Base-by-base conservation (phyloP, 2,888 invertebrate species). In the Arge pagana region DNA sequence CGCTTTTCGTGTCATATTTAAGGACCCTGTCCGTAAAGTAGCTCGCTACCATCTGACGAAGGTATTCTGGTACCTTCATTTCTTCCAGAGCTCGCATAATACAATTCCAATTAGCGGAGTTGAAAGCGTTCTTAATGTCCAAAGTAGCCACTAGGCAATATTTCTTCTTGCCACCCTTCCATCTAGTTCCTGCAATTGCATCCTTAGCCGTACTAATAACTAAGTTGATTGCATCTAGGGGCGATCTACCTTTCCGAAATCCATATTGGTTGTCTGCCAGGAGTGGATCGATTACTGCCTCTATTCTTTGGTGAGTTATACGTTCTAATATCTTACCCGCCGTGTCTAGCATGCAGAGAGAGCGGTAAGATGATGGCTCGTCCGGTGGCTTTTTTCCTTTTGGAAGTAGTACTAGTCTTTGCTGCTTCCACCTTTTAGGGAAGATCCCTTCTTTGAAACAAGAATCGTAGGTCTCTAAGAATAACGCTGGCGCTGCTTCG, bases 101-200 rank as follows among this genome's bases (percentile, higher is more conserved):
- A 21, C 41, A 37, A 10, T 42, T 31, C 61, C 61, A 61, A 13
- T 52, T 53, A 4, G 58, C 61, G 15, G 58, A 57, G 18, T 64
- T 62, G 42, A 64, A 62, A 10, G 60, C 63, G n/a, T 60, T 60
- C 11, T 36, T 56, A 19, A 60, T 50, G 21, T 57, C 57, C 2
- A 60, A 33, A 1, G 55, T 30, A 1, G 24, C 53, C 28, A 57
- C 40, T 16, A 50, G 8, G 26, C 53, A 57, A 4, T 56, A 53
- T 24, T 56, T 45, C 39, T 54, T 51, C 23, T 10, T n/a, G 3
- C 52, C 39, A 41, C 48, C 30, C 43, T 4, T 26, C 53, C 43
- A 16, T 37, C 48, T 10, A 36, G 48, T 41, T 35, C 58, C 39
- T 48, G 8, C 31, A 13, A 30, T 30, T 2, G 39, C 45, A 43